A percentile compares a stretch with the other conserved stretches of the same genome.
phyloP scores from a whole-genome alignment of 92 coral and sea anemone genomes.

The Anthopleura xanthogrammica region DNA sequence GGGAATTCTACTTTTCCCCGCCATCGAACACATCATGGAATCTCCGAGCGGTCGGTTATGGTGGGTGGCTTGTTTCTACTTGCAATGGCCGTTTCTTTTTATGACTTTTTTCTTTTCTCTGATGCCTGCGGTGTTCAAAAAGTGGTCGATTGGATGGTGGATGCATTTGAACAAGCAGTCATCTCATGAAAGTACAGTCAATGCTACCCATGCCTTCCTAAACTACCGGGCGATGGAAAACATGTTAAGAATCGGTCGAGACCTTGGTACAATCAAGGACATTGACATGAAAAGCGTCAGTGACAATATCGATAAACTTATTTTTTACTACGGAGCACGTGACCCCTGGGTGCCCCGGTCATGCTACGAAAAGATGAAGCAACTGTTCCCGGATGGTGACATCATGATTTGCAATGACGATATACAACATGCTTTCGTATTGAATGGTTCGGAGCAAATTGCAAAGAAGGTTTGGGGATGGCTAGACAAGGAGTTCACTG shows the following conservation, averaged over 20 bases:
- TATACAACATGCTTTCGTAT: constrained; percentile 86
- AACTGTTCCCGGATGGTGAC: constrained; percentile 78
- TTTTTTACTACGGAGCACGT: constrained; percentile 90
- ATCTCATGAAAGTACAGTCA: constrained; percentile 57
- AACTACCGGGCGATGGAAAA: constrained; percentile 74
- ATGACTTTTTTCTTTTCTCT: constrained; percentile 74
- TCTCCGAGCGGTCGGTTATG: constrained; percentile 96
- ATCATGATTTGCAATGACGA: constrained; percentile 72
- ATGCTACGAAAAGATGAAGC: constrained; percentile 81
- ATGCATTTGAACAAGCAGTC: constrained; percentile 73
- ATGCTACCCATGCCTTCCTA: constrained; percentile 70
- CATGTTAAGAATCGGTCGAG: constrained; percentile 77
- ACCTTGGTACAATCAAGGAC: constrained; percentile 62
- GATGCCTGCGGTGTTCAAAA: constrained; percentile 68
- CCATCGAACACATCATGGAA: constrained; percentile 85
- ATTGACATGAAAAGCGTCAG: constrained; percentile 61
- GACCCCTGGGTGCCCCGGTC: constrained; percentile 94
- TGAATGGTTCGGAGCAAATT: constrained; percentile 77
- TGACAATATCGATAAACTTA: constrained; percentile 81
- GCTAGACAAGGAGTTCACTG: constrained; percentile 56
- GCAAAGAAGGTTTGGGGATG: constrained; percentile 90
- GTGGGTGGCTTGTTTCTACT: constrained; percentile 75
- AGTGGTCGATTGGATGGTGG: constrained; percentile 88
- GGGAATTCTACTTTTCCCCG: constrained; percentile 89
- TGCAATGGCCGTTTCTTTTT: constrained; percentile 88